Percentiles rank a stretch among this genome's conserved stretches.
These are phyloP conservation scores for Pangasius krempfi DNA, from an alignment of 2,797 vertebrate genomes.

Conservation along the genomic window DNA sequence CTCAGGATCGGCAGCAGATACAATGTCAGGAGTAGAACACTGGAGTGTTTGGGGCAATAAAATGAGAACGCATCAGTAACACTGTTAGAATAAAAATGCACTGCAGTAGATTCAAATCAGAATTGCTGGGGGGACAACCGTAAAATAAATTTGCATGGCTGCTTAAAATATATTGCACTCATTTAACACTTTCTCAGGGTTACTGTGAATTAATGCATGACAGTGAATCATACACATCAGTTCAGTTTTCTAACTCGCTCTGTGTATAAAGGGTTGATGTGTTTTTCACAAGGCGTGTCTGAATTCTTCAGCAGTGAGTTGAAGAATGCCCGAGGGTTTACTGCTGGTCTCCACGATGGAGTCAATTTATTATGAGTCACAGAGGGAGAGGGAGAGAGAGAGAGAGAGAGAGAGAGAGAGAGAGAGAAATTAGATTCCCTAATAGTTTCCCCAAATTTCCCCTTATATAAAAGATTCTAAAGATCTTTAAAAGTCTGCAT, in stretches of 20 bases:
- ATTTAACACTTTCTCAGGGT: background rate
- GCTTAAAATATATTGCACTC: background rate
- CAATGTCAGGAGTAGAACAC: conserved; percentile 44
- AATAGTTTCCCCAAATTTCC: background rate
- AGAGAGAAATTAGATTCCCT: background rate
- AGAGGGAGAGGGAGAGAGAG: background rate
- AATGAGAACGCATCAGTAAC: background rate
- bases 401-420: background rate
- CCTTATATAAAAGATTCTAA: background rate
- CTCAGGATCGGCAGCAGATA: background rate
- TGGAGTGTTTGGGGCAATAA: conserved; percentile 36
- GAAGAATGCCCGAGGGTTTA: conserved; percentile 20
- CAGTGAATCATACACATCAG: background rate
- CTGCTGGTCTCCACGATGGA: conserved; percentile 11
- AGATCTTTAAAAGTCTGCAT: background rate
- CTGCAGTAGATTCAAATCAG: background rate
- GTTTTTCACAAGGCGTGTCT: conserved; percentile 35
- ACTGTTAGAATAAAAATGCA: background rate
- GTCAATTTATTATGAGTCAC: conserved; percentile 25
- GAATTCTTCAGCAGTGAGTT: conserved; percentile 37
- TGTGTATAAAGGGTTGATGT: conserved; percentile 22
- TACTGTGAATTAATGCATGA: conserved; percentile 9
- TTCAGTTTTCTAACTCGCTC: background rate
- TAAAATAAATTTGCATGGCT: conserved; percentile 5
- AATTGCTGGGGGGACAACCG: too few species aligned